Percentiles rank a stretch among this genome's conserved stretches.
These are phyloP conservation scores for Hyles vespertilio DNA, from an alignment of 1,140 invertebrate genomes.

Conservation along the genomic window DNA sequence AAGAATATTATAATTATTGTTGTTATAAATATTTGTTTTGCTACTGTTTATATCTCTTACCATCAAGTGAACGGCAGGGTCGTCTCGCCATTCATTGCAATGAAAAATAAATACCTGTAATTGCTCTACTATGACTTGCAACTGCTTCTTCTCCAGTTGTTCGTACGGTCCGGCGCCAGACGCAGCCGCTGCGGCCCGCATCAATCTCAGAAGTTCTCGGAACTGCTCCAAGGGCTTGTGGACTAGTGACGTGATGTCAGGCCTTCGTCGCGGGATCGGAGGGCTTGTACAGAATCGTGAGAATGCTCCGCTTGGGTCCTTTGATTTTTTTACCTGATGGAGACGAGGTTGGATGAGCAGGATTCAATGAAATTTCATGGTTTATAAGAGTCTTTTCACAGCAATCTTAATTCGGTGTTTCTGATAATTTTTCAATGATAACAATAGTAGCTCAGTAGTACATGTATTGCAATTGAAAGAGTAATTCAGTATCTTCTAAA, in stretches of 20 bases:
- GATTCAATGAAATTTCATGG: too few relatives aligned
- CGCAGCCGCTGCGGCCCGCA: constrained; percentile 61
- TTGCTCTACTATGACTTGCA: constrained; percentile 68
- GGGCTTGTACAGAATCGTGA: constrained; percentile 85
- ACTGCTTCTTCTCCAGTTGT: constrained; percentile 67
- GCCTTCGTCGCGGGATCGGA: constrained; percentile 84
- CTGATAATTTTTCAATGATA: too few relatives aligned
- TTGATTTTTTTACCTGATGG: constrained; percentile 76
- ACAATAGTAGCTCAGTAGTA: too few relatives aligned
- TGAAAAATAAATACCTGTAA: constrained; percentile 47
- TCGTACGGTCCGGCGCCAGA: constrained; percentile 60
- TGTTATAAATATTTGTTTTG: too few relatives aligned
- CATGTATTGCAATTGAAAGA: too few relatives aligned
- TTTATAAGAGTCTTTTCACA: too few relatives aligned
- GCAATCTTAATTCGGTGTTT: too few relatives aligned
- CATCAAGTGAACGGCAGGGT: too few relatives aligned
- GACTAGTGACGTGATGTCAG: constrained; percentile 88
- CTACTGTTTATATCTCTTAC: too few relatives aligned
- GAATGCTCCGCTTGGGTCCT: constrained; percentile 79
- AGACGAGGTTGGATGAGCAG: neutral
- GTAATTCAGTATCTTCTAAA: too few relatives aligned
- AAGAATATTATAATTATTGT: too few relatives aligned
- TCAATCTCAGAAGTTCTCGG: constrained; percentile 64
- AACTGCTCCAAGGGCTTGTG: constrained; percentile 86
- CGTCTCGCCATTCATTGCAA: neutral